Base-by-base conservation (phyloP, 1,140 invertebrate genomes). In the Euwallacea fornicatus region DNA sequence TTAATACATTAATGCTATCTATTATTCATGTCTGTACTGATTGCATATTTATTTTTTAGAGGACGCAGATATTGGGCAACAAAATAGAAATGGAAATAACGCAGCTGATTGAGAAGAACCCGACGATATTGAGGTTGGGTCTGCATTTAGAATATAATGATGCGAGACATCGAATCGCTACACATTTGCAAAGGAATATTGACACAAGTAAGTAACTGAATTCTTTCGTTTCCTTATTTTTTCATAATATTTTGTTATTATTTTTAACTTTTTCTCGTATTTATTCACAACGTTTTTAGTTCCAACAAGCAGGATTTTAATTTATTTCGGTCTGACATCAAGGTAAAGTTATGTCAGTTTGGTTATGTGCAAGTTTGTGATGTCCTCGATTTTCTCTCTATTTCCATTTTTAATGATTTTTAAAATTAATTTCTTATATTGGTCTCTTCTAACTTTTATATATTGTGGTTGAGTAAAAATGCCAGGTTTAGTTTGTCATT, bases 61-160 rank as follows among this genome's bases (percentile, higher is more conserved):
- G 96, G 86, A 94, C 94, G 77, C 89, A 93, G 85, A 91, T 97
- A 69, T 87, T 99, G 76, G 96, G 97, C 76, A 97, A 98, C 83
- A 97, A 97, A 86, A 95, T 95, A 75, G 97, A 99, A 88, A 98
- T 97, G 94, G 94, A 97, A 86, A 95, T 99, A 74, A 96, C 95
- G 55, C 89, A 93, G 78, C 84, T 97, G 74, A 89, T 99, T 69
- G 94, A 96, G 83, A 91, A 96, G 80, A 99, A 98, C 85, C 88
- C 92, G 15, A 95, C 93, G 42, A 83, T 99, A 71, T 85, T 98
- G 76, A 88, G 94, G 83, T 88, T 98, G 72, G 96, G 96, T 65
- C 88, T 99, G 76, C 92, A 95, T 85, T 91, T 98, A 78, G 96
- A 98, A 86, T 97, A 95, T 83, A 95, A 96, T 79, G 95, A 97